Evolutionary conservation across 2,113 vertebrate genomes (phyloP), one percentile per base, ranked within the genome.

Genomic region (Engraulis encrasicolus): DNA sequence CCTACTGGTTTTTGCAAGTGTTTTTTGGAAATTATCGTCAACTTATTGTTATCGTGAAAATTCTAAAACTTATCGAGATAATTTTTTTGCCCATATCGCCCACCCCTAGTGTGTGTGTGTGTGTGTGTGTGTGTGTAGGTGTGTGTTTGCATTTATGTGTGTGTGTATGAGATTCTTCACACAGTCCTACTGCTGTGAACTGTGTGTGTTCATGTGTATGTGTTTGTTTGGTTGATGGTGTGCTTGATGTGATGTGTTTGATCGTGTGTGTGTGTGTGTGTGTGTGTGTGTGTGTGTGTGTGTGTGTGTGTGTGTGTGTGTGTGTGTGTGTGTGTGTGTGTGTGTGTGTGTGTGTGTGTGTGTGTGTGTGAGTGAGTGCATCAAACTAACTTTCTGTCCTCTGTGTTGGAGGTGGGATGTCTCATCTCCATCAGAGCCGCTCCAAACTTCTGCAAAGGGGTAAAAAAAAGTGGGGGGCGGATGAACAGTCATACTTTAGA

Each of bases 341-440:
- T 50, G 38, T 23, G 52, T 23, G 54, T 61, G 54, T 2, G 6
- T 61, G 54, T 20, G 2, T 66, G 58, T 77, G 12, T n/a, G 2
- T 54, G 23, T 20, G 9, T 45, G 40, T 45, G 40, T 45, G 40
- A 5, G 40, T 45, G 40, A 34, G 31, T 36, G 31, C 66, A 74
- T 15, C 66, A 74, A 74, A 95, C 97, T 96, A 91, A 99, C 98
- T 97, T 98, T 89, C 96, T 96, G 83, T 99, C 97, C 89, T 98
- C 97, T 45, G 95, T 93, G 90, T 96, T 93, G 71, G 97, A 97
- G 82, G 97, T 97, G 66, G 97, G 97, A 85, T 99, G 97, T 78
- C 96, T 96, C 96, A 99, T 98, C 89, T 99, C 98, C 98, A 99
- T 99, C 83, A 99, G 89, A 0, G 96, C 97, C 0, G 94, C 96